Conservation (phyloP, 2,888 invertebrate genomes). For the Hirtodrosophila trivittata region DNA sequence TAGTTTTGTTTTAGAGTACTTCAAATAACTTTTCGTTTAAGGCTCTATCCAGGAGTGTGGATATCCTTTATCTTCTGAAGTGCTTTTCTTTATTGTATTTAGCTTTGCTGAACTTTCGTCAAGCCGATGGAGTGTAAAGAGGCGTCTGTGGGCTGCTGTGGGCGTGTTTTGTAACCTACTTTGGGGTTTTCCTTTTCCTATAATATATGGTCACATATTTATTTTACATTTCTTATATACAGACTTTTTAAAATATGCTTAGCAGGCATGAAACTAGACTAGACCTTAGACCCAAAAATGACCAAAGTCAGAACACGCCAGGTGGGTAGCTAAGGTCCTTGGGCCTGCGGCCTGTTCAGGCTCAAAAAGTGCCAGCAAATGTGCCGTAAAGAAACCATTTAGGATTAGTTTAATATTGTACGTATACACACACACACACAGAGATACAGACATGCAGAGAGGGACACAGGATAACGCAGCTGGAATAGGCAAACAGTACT, state of each 20-base stretch:
- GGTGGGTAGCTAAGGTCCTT: conserved; percentile 13
- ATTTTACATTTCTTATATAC: conserved; percentile 42
- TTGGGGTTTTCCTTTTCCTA: neutral
- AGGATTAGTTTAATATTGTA: conserved; percentile 83
- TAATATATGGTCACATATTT: neutral
- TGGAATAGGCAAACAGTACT: conserved; percentile 82
- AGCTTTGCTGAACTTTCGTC: conserved; percentile 5
- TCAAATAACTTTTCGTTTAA: neutral
- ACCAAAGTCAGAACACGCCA: conserved; percentile 11
- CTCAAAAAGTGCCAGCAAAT: conserved; percentile 71
- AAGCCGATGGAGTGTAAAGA: no score
- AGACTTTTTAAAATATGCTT: conserved; percentile 42
- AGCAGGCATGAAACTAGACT: conserved; percentile 5
- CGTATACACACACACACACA: conserved; percentile 39
- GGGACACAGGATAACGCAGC: conserved; percentile 70
- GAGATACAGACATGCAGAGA: neutral
- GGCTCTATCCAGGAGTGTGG: conserved; percentile 2
- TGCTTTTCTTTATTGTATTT: conserved; percentile 49
- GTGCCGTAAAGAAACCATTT: conserved; percentile 82
- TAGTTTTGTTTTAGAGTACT: conserved; percentile 11
- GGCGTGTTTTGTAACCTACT: neutral
- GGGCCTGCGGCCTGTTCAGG: neutral
- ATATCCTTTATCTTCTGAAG: conserved; percentile 29
- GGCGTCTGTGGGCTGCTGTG: neutral
- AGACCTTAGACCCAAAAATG: neutral